Evolutionary conservation across 2,113 vertebrate species (phyloP).

Genomic region (Catagonus wagneri): DNA sequence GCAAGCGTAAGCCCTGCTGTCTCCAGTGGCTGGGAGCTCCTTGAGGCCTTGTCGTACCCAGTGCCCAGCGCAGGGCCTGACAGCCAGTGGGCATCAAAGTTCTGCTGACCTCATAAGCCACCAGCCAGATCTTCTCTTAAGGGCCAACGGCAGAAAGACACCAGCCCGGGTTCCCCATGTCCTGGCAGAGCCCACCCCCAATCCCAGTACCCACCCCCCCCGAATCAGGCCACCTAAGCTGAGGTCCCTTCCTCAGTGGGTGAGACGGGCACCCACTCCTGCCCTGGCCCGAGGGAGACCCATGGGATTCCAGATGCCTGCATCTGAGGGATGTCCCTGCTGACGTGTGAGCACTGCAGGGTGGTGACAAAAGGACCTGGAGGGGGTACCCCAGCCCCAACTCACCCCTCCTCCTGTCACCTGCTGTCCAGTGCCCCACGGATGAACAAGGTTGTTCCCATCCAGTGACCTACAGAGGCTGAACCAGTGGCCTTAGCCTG

Average conservation of each 20-base stretch:
- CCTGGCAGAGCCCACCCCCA: too few species aligned
- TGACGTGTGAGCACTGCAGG: background rate
- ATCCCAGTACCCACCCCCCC: accelerated
- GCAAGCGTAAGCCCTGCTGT: accelerated
- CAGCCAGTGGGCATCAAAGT: background rate
- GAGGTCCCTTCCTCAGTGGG: background rate
- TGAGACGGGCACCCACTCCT: background rate
- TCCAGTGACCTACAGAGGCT: background rate
- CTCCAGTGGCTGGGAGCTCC: too few species aligned
- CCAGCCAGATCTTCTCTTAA: background rate
- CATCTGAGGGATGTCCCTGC: too few species aligned
- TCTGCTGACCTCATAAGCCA: background rate
- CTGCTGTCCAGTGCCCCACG: background rate
- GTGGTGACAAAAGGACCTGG: background rate
- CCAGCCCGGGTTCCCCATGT: background rate
- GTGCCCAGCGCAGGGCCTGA: background rate
- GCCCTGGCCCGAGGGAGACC: background rate
- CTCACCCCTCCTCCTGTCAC: background rate
- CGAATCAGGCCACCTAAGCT: background rate
- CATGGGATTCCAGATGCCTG: background rate
- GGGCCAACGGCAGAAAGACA: background rate
- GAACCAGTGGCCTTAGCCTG: background rate
- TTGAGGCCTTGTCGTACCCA: background rate
- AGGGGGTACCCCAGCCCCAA: background rate
- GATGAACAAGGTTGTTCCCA: background rate